These are phyloP conservation scores for Bombylius major DNA, from an alignment of 2,888 invertebrate genomes.

Conservation along the genomic window DNA sequence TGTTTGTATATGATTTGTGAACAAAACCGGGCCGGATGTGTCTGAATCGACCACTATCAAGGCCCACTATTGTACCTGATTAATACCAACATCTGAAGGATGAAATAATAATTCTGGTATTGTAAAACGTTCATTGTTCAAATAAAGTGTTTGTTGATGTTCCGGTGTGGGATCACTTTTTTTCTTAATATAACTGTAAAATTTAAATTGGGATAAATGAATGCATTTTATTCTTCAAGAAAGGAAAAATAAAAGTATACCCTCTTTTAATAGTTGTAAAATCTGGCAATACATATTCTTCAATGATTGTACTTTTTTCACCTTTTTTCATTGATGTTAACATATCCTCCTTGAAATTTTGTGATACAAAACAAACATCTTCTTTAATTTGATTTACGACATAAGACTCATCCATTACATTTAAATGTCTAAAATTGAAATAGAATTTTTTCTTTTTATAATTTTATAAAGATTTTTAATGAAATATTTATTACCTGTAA, in stretches of 20 bases:
- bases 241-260: constrained; percentile 24
- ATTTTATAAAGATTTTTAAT: too few species aligned
- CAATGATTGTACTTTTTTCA: constrained; percentile 55
- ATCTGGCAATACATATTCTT: constrained; percentile 93
- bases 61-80: constrained; percentile 30
- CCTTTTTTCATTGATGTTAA: constrained; percentile 47
- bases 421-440: constrained; percentile 54
- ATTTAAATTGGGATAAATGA: constrained; percentile 14
- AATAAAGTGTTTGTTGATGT: constrained; percentile 58
- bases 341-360: constrained; percentile 72
- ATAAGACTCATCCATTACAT: constrained; percentile 98
- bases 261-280: constrained; percentile 82
- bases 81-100: constrained; percentile 88
- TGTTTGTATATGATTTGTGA: too few species aligned
- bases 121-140: constrained; percentile 89
- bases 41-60: too few species aligned
- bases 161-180: constrained; percentile 35
- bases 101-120: constrained; percentile 91
- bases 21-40: too few species aligned
- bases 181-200: constrained; percentile 31
- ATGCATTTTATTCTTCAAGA: neutral
- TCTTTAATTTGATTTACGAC: constrained; percentile 98
- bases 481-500: constrained; percentile 44
- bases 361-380: constrained; percentile 87
- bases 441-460: too few species aligned